Conservation (phyloP, 1,140 invertebrate genomes). For the Doryteuthis pealeii region DNA sequence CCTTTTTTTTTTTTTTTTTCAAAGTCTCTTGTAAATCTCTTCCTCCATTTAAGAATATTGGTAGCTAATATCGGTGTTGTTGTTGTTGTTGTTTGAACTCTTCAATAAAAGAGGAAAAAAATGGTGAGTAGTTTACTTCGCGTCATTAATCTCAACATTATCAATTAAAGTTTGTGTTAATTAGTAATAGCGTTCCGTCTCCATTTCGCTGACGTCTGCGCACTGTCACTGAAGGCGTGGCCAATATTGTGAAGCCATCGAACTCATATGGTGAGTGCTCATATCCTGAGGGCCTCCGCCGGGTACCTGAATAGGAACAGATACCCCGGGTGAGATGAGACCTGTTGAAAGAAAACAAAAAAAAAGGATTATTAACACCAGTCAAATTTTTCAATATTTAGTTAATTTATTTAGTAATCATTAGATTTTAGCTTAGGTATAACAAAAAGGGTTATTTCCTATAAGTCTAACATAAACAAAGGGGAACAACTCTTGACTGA, state of each 20-base stretch:
- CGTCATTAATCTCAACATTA: neutral
- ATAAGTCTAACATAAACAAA: too few relatives aligned
- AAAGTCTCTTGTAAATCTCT: neutral
- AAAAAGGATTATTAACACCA: constrained; percentile 5
- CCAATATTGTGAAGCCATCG: constrained; percentile 89
- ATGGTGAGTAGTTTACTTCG: neutral
- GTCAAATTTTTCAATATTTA: too few relatives aligned
- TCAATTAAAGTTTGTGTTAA: neutral
- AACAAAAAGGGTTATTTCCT: too few relatives aligned
- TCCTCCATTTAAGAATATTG: too few relatives aligned
- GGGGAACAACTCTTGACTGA: too few relatives aligned
- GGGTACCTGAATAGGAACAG: constrained; percentile 94
- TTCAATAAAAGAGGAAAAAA: neutral
- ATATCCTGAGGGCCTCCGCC: constrained; percentile 79
- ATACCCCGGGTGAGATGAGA: constrained; percentile 93
- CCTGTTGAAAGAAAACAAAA: constrained; percentile 67
- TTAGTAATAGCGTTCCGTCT: neutral
- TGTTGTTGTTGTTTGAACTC: neutral
- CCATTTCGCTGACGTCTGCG: neutral
- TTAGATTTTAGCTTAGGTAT: too few relatives aligned
- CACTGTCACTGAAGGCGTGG: constrained; percentile 83
- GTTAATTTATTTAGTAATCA: too few relatives aligned
- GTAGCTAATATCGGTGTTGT: too few relatives aligned
- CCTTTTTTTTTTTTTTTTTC: neutral
- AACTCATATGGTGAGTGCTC: constrained; percentile 48